Conservation (phyloP, 2,113 vertebrate species). For the Chlorodrepanis virens region DNA sequence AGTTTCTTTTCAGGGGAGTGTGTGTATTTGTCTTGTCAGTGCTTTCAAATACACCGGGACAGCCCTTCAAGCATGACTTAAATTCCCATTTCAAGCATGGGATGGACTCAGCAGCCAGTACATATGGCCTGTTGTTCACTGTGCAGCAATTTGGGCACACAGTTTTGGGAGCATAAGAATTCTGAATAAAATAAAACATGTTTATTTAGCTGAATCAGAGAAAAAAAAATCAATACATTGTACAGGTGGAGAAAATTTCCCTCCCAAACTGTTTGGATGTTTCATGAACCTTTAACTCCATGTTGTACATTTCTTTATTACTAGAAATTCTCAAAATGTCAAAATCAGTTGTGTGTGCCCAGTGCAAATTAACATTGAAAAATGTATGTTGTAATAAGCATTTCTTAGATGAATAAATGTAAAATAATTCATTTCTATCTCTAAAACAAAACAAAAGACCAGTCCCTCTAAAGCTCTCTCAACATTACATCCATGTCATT, state of each 20-base stretch:
- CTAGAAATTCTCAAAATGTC: not conserved
- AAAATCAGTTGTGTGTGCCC: not conserved
- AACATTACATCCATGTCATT: not conserved
- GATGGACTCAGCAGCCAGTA: not conserved
- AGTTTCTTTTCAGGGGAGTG: not conserved
- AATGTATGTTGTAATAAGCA: not conserved
- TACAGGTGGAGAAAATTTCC: not conserved
- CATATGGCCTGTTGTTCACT: not conserved
- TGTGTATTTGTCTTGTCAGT: not conserved
- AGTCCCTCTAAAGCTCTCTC: not conserved
- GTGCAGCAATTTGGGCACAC: not conserved
- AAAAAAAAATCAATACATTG: not conserved
- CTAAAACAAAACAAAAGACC: not conserved
- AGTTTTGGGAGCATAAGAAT: not conserved
- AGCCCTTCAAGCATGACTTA: not conserved
- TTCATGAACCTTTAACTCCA: not conserved
- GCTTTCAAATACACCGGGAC: not conserved
- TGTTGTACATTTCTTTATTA: not conserved
- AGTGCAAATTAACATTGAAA: not conserved
- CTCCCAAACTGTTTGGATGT: not conserved
- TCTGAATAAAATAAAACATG: not conserved
- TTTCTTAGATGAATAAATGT: not conserved
- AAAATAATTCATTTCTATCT: not conserved
- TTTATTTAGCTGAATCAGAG: not conserved
- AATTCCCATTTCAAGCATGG: not conserved